Base-by-base conservation (phyloP, 2,888 invertebrate species). In the Rambutsinella grinnellia region DNA sequence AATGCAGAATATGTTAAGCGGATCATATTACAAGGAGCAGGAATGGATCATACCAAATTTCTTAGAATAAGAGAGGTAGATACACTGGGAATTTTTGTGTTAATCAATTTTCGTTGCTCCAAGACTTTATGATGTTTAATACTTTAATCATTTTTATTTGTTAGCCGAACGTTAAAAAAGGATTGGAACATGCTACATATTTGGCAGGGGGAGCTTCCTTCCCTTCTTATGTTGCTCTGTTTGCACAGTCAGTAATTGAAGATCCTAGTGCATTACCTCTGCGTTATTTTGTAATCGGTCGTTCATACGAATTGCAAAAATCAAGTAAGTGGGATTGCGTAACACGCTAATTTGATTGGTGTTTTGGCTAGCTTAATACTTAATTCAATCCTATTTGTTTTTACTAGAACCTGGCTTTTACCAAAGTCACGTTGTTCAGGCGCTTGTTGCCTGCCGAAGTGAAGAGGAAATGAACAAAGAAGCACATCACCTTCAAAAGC, bases 1-100 rank as follows among this genome's bases (percentile, higher is more conserved):
- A 94, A 93, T 86, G 89, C 94, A 0, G 94, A 95, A 87, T 94
- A 95, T 87, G 89, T 90, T 3, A 90, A 92, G 68, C 93, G 92
- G 85, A 87, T 93, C 1, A 87, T 95, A 2, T 87, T 93, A 5
- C 94, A 95, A 87, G 94, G 93, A 58, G 90, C 91, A 84, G 92
- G 92, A 1, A 85, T 87, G 36, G 88, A 91, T 84, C 90, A 79
- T 10, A 60, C 61, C 10, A 77, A 82, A 46, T 81, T 81, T 72
- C 79, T 83, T 27, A 36, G 78, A 51, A 68, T 83, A 21, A 51
- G 83, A 58, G 81, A 83, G 79, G 83, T 83, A 71, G 66, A 10
- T 46, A 24, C 15, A 26, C n/a, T 27, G 17, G 8, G 13, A 19
- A 49, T 21, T 49, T 61, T 47, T 51, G n/a, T n/a, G n/a, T n/a